Conservation (phyloP, 2,888 invertebrate species). For the Xanthia icteritia region DNA sequence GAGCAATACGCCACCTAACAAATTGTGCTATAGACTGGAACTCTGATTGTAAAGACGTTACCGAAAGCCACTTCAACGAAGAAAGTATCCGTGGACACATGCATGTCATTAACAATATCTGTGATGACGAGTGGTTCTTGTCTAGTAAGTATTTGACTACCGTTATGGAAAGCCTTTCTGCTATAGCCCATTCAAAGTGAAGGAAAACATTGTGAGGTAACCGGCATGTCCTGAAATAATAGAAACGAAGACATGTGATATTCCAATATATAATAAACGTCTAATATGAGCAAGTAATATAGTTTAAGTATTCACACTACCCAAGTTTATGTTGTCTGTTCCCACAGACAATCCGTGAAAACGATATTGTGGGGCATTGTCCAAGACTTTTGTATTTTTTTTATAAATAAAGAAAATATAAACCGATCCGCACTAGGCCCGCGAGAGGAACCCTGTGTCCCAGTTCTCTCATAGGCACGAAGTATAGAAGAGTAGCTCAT, state of each 20-base stretch:
- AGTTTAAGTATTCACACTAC: no score
- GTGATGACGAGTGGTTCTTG: slow-evolving; percentile 81
- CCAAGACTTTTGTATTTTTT: no score
- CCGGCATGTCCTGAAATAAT: no score
- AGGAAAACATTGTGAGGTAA: not conserved
- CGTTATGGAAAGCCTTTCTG: not conserved
- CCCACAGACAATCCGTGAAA: no score
- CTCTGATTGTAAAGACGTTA: slow-evolving; percentile 81
- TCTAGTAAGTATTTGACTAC: slow-evolving; percentile 72
- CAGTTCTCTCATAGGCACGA: not conserved
- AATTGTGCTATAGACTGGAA: slow-evolving; percentile 87
- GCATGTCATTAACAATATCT: slow-evolving; percentile 81
- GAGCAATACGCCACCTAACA: slow-evolving; percentile 81
- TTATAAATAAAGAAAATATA: no score
- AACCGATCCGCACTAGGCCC: no score
- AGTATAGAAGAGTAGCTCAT: not conserved
- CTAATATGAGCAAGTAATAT: no score
- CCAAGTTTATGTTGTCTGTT: no score
- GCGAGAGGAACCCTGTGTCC: not conserved
- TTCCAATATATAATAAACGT: not conserved
- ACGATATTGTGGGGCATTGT: no score
- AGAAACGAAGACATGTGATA: not conserved
- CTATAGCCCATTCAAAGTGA: not conserved
- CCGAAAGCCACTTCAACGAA: slow-evolving; percentile 83
- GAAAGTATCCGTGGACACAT: slow-evolving; percentile 85